Conservation (phyloP, 2,888 invertebrate genomes). For the Rotaria macrura region DNA sequence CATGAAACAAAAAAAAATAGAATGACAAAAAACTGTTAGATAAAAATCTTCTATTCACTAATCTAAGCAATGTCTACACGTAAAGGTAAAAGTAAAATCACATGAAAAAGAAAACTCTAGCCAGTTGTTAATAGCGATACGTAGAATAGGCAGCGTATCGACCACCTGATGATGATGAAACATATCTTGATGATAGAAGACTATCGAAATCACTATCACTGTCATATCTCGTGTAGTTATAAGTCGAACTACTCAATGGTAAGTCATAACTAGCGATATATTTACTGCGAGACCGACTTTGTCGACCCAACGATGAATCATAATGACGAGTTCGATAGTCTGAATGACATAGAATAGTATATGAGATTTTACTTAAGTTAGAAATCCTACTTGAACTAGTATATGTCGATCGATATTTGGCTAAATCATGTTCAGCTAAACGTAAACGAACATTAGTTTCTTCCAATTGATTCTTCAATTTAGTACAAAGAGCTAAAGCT, state of each 20-base stretch:
- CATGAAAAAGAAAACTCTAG: not conserved
- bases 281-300: not conserved
- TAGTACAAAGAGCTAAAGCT: slow-evolving; percentile 41
- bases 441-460: slow-evolving; percentile 9
- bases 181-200: not conserved
- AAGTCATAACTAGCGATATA: not conserved
- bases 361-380: not conserved
- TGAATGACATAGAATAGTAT: not conserved
- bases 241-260: not conserved
- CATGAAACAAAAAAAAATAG: not conserved
- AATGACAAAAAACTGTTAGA: not conserved
- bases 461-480: slow-evolving; percentile 41
- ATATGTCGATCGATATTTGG: not conserved
- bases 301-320: not conserved
- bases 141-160: not conserved
- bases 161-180: not conserved
- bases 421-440: not conserved
- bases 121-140: not conserved
- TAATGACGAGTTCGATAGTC: not conserved
- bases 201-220: not conserved
- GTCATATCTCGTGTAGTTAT: not conserved
- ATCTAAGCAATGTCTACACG: not conserved
- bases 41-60: not conserved
- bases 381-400: not conserved
- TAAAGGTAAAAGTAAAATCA: not conserved